Evolutionary conservation across 2,888 invertebrate species (phyloP).

Genomic region (Meghimatium bilineatum): DNA sequence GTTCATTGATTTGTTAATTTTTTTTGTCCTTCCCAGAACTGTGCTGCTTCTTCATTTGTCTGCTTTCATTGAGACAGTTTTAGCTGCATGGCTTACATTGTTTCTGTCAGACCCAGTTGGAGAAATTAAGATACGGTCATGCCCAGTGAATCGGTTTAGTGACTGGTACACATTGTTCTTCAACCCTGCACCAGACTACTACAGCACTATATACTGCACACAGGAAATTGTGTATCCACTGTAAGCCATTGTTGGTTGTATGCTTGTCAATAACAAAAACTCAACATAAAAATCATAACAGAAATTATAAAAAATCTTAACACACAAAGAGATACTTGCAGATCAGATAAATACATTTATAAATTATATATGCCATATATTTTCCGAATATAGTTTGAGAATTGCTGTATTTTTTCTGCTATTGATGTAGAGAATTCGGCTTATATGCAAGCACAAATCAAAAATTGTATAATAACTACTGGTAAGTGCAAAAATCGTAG

Average conservation of each 20-base stretch:
- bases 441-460: no score
- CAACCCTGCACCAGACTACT: slow-evolving; percentile 95
- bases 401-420: no score
- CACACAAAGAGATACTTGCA: no score
- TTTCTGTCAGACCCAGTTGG: slow-evolving; percentile 90
- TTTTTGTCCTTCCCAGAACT: slow-evolving; percentile 80
- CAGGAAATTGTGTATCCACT: slow-evolving; percentile 98
- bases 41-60: slow-evolving; percentile 87
- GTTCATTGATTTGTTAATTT: not conserved
- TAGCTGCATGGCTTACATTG: slow-evolving; percentile 87
- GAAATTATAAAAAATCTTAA: no score
- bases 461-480: no score
- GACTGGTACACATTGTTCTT: slow-evolving; percentile 98
- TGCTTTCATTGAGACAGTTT: slow-evolving; percentile 87
- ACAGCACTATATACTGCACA: slow-evolving; percentile 91
- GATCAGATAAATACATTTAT: no score
- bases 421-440: no score
- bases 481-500: no score
- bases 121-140: slow-evolving; percentile 85
- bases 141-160: slow-evolving; percentile 87
- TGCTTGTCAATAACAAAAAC: no score
- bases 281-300: no score
- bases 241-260: slow-evolving; percentile 79
- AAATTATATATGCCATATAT: no score
- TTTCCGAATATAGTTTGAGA: no score